Conservation (phyloP, 2,113 vertebrate species). For the Bos indicus region DNA sequence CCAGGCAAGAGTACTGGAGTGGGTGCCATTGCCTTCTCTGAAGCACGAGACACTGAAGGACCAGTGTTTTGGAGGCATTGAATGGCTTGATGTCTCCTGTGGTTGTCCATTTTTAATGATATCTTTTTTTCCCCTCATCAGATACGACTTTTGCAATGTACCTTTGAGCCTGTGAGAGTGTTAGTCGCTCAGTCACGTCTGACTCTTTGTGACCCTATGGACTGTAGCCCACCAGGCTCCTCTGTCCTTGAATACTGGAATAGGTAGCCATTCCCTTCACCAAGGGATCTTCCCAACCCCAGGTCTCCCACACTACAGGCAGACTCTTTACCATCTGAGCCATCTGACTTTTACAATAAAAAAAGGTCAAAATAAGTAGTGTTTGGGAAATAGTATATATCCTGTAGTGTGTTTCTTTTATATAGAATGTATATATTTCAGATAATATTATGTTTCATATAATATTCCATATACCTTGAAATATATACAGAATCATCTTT, state of each 20-base stretch:
- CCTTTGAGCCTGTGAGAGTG: neutral
- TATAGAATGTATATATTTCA: neutral
- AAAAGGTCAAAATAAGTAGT: neutral
- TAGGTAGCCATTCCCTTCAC: neutral
- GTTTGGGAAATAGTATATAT: neutral
- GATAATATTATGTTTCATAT: neutral
- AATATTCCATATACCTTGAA: neutral
- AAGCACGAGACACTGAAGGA: neutral
- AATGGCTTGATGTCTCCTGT: neutral
- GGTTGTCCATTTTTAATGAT: neutral
- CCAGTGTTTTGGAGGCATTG: neutral
- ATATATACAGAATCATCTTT: neutral
- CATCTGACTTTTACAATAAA: neutral
- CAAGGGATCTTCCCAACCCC: neutral
- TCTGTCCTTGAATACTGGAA: neutral
- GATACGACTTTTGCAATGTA: neutral
- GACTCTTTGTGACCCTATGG: rapidly evolving
- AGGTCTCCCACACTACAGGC: neutral
- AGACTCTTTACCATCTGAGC: neutral
- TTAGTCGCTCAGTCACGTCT: rapidly evolving
- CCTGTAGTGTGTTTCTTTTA: neutral
- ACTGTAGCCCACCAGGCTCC: neutral
- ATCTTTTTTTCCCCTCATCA: neutral
- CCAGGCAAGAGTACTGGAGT: no score
- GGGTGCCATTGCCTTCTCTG: no score